phyloP scores from a whole-genome alignment of 2,888 invertebrate species.

The Entomobrya multifasciata region DNA sequence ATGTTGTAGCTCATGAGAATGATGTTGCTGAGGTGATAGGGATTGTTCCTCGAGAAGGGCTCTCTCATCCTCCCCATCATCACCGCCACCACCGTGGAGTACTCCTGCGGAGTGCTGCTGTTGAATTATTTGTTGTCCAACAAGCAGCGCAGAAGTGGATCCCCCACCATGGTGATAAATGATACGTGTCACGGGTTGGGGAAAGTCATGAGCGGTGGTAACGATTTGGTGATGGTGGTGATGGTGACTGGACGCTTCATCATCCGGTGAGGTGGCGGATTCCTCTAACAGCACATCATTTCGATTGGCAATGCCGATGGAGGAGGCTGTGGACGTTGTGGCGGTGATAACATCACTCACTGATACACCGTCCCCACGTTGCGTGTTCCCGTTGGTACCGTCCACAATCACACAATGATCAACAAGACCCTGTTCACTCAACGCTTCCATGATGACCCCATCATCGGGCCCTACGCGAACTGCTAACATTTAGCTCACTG shows the following conservation, averaged over 20 bases:
- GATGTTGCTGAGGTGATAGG: constrained; percentile 61
- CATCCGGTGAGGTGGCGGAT: constrained; percentile 8
- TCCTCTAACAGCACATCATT: constrained; percentile 34
- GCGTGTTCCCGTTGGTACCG: constrained; percentile 7
- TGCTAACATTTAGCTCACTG: constrained; percentile 62
- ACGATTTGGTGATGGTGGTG: constrained; percentile 1
- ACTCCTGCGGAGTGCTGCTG: constrained; percentile 25
- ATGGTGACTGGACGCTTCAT: not conserved
- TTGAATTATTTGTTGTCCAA: constrained; percentile 48
- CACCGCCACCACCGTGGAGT: constrained; percentile 10
- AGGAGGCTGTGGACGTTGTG: too few relatives aligned
- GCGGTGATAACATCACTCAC: constrained; percentile 48
- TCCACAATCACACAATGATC: constrained; percentile 74
- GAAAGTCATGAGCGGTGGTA: constrained; percentile 51
- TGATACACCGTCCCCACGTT: constrained; percentile 38
- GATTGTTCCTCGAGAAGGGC: constrained; percentile 27
- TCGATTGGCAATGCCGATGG: not conserved
- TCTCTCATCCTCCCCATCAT: constrained; percentile 51
- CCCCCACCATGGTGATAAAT: constrained; percentile 64
- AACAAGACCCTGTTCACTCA: constrained; percentile 70
- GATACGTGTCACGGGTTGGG: constrained; percentile 68
- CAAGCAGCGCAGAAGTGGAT: constrained; percentile 45
- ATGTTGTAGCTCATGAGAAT: constrained; percentile 48
- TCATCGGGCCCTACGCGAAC: constrained; percentile 67
- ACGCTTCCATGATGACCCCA: constrained; percentile 72